These are phyloP conservation scores for Rotaria sp. DNA, from an alignment of 2,888 invertebrate genomes.

Conservation along the genomic window DNA sequence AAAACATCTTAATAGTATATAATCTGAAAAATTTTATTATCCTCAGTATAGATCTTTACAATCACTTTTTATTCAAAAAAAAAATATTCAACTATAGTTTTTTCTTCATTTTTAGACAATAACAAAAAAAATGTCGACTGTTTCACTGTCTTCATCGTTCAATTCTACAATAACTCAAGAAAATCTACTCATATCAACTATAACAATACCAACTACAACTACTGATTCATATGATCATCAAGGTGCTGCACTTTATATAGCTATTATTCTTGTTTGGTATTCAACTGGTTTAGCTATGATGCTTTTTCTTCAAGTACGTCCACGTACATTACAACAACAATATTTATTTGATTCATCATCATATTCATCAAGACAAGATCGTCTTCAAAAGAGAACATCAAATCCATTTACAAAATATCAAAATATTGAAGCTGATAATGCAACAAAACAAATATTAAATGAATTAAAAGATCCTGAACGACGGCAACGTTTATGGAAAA, in stretches of 20 bases:
- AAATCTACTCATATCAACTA: not conserved
- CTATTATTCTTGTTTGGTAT: constrained; percentile 21
- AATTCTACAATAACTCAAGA: not conserved
- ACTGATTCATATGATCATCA: not conserved
- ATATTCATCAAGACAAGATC: not conserved
- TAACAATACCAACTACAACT: not conserved
- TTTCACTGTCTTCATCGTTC: not conserved
- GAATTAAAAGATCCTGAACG: constrained; percentile 27
- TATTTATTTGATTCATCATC: constrained; percentile 6
- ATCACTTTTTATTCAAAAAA: too few relatives aligned
- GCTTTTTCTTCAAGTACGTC: constrained; percentile 26
- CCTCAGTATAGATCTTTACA: too few relatives aligned
- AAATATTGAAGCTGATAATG: not conserved
- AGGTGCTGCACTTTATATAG: constrained; percentile 15
- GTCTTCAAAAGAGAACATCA: not conserved
- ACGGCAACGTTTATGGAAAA: constrained; percentile 8
- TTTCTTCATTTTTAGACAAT: too few relatives aligned
- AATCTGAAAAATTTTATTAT: too few relatives aligned
- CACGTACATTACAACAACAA: not conserved
- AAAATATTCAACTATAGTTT: too few relatives aligned
- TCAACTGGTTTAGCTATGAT: constrained; percentile 29
- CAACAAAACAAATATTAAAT: not conserved
- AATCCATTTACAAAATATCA: not conserved
- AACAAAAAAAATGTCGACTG: too few relatives aligned
- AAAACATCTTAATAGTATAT: too few relatives aligned